phyloP scores from a whole-genome alignment of 2,888 invertebrate genomes.

The Malthinus seriepunctatus region DNA sequence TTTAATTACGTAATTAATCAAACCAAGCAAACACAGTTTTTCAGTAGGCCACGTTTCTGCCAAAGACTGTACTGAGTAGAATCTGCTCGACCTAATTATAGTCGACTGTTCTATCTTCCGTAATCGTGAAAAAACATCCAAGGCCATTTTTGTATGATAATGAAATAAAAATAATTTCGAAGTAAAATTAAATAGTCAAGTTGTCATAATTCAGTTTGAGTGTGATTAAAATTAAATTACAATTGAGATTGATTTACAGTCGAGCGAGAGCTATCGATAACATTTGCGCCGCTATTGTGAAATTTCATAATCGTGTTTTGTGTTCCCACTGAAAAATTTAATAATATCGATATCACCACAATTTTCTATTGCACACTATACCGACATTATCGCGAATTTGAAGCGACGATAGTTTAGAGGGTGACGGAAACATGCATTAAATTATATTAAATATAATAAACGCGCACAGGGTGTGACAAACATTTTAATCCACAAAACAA shows the following conservation, averaged over 20 bases:
- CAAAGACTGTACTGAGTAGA: too few relatives aligned
- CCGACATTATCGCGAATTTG: slow-evolving; percentile 11
- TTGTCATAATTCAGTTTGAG: slow-evolving; percentile 37
- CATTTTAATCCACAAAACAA: too few relatives aligned
- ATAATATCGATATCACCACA: slow-evolving; percentile 31
- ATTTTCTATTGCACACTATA: slow-evolving; percentile 16
- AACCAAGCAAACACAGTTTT: too few relatives aligned
- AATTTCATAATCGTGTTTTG: slow-evolving; percentile 51
- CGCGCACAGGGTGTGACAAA: too few relatives aligned
- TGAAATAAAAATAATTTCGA: too few relatives aligned
- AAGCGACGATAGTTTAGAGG: not conserved
- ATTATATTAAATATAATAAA: too few relatives aligned
- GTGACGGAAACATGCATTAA: not conserved
- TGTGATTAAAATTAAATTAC: slow-evolving; percentile 48
- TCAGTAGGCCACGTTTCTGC: too few relatives aligned
- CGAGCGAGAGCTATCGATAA: slow-evolving; percentile 44
- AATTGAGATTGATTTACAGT: slow-evolving; percentile 48
- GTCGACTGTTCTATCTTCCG: too few relatives aligned
- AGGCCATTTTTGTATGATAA: too few relatives aligned
- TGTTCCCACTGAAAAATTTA: slow-evolving; percentile 48
- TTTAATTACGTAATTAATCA: too few relatives aligned
- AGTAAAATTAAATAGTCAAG: slow-evolving; percentile 19
- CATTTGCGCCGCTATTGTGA: slow-evolving; percentile 44
- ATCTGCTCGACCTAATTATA: too few relatives aligned
- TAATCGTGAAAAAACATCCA: too few relatives aligned